Conservation (phyloP, 1,140 invertebrate species). For the Danaus plexippus region DNA sequence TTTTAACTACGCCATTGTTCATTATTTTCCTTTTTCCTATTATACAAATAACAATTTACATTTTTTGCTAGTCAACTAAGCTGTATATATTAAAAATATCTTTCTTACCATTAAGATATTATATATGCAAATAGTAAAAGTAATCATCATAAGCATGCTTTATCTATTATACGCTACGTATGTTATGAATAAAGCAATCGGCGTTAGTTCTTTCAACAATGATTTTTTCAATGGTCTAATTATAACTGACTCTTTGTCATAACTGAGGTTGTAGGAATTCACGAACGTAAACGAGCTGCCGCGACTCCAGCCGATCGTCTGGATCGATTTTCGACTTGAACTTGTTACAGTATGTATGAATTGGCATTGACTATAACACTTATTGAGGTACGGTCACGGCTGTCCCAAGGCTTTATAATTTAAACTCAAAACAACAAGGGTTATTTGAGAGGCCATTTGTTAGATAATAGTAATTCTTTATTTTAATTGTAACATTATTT, state of each 20-base stretch:
- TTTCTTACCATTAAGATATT: no score
- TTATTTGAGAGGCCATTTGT: conserved; percentile 15
- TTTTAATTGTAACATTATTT: conserved; percentile 2
- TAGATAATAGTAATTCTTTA: conserved; percentile 1
- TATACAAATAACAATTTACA: no score
- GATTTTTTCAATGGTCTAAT: no score
- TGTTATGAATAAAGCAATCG: no score
- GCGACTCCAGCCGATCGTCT: conserved; percentile 29
- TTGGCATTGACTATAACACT: conserved; percentile 29
- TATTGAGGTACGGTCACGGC: conserved; percentile 33
- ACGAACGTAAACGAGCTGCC: conserved; percentile 23
- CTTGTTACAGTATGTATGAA: conserved; percentile 33
- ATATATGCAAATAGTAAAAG: no score
- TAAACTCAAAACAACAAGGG: conserved; percentile 13
- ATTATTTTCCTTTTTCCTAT: no score
- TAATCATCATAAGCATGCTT: no score
- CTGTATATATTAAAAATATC: no score
- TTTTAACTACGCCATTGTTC: no score
- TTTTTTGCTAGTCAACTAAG: no score
- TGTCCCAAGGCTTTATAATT: conserved; percentile 24
- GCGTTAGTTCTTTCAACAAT: no score
- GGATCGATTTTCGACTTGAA: conserved; percentile 52
- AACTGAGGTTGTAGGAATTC: conserved; percentile 4
- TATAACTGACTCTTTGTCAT: neutral
- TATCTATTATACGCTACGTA: no score